These are phyloP conservation scores for Crossaster papposus DNA, from an alignment of 53 echinoderm and acorn worm species.

Conservation along the genomic window DNA sequence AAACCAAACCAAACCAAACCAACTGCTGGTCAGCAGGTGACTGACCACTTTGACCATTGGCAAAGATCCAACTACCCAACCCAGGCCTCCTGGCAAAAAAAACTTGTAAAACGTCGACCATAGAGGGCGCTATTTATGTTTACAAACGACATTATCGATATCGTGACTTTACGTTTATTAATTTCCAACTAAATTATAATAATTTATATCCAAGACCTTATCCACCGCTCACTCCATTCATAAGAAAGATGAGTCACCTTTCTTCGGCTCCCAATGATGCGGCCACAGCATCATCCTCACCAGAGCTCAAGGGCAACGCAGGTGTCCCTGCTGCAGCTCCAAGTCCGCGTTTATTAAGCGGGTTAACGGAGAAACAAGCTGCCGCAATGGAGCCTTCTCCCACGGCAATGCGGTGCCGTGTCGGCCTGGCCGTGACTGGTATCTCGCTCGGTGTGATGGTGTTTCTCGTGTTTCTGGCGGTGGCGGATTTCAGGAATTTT, in stretches of 20 bases:
- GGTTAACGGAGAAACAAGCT: conserved; percentile 33
- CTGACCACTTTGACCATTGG: no score
- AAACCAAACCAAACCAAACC: no score
- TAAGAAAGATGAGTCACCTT: conserved; percentile 53
- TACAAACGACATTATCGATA: background rate
- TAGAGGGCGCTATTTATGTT: background rate
- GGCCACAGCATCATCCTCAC: background rate
- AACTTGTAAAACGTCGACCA: background rate
- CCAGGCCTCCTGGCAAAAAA: no score
- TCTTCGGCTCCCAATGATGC: conserved; percentile 27
- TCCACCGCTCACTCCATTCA: conserved; percentile 32
- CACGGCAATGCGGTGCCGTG: conserved; percentile 65
- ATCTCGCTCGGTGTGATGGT: conserved; percentile 69
- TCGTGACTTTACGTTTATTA: background rate
- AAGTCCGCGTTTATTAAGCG: background rate
- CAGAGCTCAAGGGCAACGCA: background rate
- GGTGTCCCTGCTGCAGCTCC: background rate
- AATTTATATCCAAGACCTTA: conserved; percentile 27
- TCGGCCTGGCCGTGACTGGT: conserved; percentile 71
- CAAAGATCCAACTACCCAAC: no score
- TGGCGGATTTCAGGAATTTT: conserved; percentile 68
- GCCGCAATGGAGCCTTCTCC: conserved; percentile 58
- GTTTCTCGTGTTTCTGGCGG: conserved; percentile 79
- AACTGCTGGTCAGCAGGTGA: no score
- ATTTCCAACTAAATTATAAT: conserved; percentile 30